phyloP scores from a whole-genome alignment of 2,888 invertebrate species.

The Conops quadrifasciatus region DNA sequence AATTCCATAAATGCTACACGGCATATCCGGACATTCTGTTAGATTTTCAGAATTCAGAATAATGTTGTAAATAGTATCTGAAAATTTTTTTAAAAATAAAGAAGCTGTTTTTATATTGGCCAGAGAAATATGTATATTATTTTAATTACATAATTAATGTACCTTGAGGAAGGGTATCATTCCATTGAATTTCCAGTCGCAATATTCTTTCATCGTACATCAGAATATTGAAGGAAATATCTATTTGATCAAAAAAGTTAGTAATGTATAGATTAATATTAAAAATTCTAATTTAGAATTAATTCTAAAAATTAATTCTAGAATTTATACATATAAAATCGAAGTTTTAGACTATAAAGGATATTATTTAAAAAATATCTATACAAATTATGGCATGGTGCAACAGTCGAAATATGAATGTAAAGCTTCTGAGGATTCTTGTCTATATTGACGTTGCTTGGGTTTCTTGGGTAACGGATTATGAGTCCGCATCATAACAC shows the following conservation, averaged over 20 bases:
- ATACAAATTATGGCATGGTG: too few species aligned
- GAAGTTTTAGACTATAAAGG: too few species aligned
- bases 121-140: neutral
- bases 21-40: slow-evolving; percentile 52
- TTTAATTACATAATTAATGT: neutral
- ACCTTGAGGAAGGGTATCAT: slow-evolving; percentile 57
- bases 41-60: slow-evolving; percentile 54
- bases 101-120: neutral
- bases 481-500: too few species aligned
- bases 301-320: too few species aligned
- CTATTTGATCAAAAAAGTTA: neutral
- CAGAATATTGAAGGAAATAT: slow-evolving; percentile 6
- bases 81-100: neutral
- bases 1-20: slow-evolving; percentile 55
- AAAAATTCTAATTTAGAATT: too few species aligned
- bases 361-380: too few species aligned
- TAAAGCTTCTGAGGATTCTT: too few species aligned
- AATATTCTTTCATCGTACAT: slow-evolving; percentile 43
- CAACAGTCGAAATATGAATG: too few species aligned
- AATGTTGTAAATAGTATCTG: slow-evolving; percentile 58
- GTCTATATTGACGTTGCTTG: too few species aligned
- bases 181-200: slow-evolving; percentile 56
- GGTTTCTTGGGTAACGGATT: too few species aligned
- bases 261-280: neutral
- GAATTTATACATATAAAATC: too few species aligned